Evolutionary conservation across 2,888 invertebrate genomes (phyloP).

Genomic region (Sesia apiformis): DNA sequence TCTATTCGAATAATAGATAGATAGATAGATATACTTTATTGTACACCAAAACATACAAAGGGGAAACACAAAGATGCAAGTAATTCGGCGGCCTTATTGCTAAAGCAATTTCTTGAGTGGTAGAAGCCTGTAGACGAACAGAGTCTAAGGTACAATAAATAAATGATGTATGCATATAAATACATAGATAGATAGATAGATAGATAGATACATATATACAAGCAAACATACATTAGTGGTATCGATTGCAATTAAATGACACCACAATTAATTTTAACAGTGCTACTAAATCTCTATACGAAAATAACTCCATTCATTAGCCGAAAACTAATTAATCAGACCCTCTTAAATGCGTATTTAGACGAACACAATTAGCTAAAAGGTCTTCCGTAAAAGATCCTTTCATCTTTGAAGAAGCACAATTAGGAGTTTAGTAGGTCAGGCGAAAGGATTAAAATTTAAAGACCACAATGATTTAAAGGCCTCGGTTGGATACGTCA

Average conservation of each 20-base stretch:
- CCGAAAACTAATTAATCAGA: background rate
- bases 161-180: no score
- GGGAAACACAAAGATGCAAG: no score
- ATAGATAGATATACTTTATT: no score
- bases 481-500: conserved; percentile 10
- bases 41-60: no score
- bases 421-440: conserved; percentile 4
- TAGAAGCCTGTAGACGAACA: no score
- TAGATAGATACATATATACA: background rate
- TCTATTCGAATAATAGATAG: no score
- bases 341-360: background rate
- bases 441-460: conserved; percentile 8
- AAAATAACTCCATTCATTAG: background rate
- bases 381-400: background rate
- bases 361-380: background rate
- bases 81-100: no score
- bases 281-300: background rate
- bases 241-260: no score
- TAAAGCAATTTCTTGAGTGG: no score
- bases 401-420: background rate
- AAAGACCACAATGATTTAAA: conserved; percentile 3
- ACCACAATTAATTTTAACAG: background rate
- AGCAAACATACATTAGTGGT: background rate
- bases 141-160: no score
- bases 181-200: background rate